These are phyloP conservation scores for Anser brachyrhynchus DNA, from an alignment of 2,113 vertebrate genomes.

Conservation along the genomic window DNA sequence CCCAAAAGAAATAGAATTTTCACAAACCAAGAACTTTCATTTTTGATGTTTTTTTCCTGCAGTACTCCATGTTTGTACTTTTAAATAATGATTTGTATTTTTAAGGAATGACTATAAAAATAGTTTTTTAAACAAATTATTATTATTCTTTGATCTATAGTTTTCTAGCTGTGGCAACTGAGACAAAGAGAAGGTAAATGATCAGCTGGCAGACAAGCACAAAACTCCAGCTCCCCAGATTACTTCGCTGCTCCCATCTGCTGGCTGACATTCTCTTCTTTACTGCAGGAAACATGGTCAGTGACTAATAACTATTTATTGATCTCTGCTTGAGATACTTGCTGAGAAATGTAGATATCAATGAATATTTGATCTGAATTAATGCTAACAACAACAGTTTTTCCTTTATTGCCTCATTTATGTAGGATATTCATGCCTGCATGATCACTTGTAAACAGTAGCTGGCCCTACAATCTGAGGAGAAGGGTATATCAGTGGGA, in stretches of 20 bases:
- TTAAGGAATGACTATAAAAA: neutral
- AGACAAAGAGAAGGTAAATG: neutral
- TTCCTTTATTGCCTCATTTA: neutral
- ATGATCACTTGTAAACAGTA: neutral
- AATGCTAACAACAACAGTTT: slow-evolving; percentile 22
- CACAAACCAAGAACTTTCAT: neutral
- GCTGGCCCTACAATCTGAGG: neutral
- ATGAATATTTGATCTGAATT: slow-evolving; percentile 54
- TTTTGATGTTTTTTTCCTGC: neutral
- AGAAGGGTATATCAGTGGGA: neutral
- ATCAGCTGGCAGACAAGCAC: neutral
- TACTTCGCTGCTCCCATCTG: neutral
- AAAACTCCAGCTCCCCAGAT: neutral
- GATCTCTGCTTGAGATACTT: slow-evolving; percentile 36
- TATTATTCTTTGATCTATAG: neutral
- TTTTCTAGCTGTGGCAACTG: neutral
- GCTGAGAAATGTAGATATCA: slow-evolving; percentile 35
- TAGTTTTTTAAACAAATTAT: too few species aligned
- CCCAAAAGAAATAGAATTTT: neutral
- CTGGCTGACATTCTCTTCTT: neutral
- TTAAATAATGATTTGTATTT: neutral
- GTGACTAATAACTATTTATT: slow-evolving; percentile 44
- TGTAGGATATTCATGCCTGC: neutral
- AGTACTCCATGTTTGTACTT: neutral
- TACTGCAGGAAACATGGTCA: slow-evolving; percentile 19